Evolutionary conservation across 1,140 invertebrate genomes (phyloP).

Genomic region (Halesus radiatus): DNA sequence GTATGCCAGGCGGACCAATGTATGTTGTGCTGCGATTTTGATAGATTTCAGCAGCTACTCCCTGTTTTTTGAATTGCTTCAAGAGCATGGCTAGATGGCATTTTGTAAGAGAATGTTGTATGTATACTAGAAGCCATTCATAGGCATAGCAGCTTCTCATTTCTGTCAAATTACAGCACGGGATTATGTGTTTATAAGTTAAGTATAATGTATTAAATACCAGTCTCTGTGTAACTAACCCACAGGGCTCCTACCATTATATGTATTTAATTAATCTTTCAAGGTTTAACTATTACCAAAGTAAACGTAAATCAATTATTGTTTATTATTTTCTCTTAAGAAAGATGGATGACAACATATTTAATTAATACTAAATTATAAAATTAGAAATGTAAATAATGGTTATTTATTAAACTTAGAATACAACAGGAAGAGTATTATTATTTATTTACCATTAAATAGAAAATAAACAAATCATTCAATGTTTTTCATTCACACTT

Average conservation of each 20-base stretch:
- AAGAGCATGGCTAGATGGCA: too few species aligned
- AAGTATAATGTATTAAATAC: slow-evolving; percentile 9
- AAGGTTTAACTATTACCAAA: slow-evolving; percentile 32
- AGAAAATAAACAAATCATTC: too few species aligned
- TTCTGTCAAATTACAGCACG: not conserved
- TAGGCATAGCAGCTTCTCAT: too few species aligned
- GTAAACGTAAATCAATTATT: not conserved
- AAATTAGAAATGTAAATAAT: slow-evolving; percentile 33
- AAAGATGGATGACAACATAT: not conserved
- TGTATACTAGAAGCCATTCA: too few species aligned
- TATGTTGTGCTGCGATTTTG: not conserved
- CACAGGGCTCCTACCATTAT: slow-evolving; percentile 18
- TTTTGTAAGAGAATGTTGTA: too few species aligned
- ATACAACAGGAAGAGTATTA: slow-evolving; percentile 10
- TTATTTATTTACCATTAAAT: slow-evolving; percentile 6
- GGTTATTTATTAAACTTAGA: slow-evolving; percentile 32
- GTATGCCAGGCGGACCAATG: slow-evolving; percentile 14
- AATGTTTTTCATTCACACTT: too few species aligned
- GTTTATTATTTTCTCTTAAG: not conserved
- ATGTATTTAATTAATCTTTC: slow-evolving; percentile 2
- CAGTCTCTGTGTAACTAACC: slow-evolving; percentile 2
- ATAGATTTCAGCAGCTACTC: too few species aligned
- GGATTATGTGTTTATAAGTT: not conserved
- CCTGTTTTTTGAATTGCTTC: too few species aligned
- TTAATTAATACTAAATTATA: slow-evolving; percentile 14